phyloP scores from a whole-genome alignment of 1,140 invertebrate species.

The Procambarus virginalis region DNA sequence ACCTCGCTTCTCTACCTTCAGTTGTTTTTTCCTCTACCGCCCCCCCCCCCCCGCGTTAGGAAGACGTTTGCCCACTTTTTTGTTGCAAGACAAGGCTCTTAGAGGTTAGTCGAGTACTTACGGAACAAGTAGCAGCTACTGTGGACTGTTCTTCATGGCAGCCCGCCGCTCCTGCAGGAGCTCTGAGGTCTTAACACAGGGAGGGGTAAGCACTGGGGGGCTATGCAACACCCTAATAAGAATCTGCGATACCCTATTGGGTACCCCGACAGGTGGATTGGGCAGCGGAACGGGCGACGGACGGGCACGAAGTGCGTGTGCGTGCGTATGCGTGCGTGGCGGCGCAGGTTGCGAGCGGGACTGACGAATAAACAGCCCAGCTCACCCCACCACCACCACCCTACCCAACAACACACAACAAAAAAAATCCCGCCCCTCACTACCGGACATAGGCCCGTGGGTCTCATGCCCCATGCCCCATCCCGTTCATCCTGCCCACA shows the following conservation, averaged over 20 bases:
- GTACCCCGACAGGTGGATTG: constrained; percentile 13
- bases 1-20: background rate
- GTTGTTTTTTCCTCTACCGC: background rate
- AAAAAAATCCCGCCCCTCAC: constrained; percentile 63
- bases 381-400: constrained; percentile 29
- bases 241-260: no score
- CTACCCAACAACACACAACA: constrained; percentile 32
- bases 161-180: background rate
- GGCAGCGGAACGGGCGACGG: background rate
- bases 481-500: constrained; percentile 12
- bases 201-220: background rate
- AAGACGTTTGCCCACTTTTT: background rate
- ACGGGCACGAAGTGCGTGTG: constrained; percentile 2
- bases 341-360: constrained; percentile 42
- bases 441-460: constrained; percentile 60
- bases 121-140: background rate
- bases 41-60: background rate
- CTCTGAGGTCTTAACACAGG: background rate
- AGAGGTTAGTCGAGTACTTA: constrained; percentile 17
- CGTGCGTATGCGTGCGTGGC: constrained; percentile 54
- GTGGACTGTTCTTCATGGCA: constrained; percentile 1
- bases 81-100: background rate
- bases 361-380: constrained; percentile 5
- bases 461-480: constrained; percentile 40
- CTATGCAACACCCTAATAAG: background rate